Base-by-base conservation (phyloP, 2,888 invertebrate genomes). In the Trichopoda pennipes region DNA sequence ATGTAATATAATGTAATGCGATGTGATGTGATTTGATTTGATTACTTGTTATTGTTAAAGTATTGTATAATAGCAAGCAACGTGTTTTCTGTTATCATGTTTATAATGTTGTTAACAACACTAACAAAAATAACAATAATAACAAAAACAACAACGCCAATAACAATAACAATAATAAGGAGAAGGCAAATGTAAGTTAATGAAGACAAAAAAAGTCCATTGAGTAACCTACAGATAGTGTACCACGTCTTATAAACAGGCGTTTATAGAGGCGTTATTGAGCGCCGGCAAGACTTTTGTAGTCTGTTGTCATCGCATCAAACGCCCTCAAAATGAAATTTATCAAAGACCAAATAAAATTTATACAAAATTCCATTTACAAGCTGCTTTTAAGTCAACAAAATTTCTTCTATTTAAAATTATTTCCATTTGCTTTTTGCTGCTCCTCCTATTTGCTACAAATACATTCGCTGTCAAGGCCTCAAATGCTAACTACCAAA, bases 201-300 rank as follows among this genome's bases (percentile, higher is more conserved):
- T 55, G 38, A 35, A 70, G 49, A 56, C 6, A 44, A n/a, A 55
- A 68, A 74, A 77, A 80, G 74, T 55, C 72, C 78, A 72, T 75
- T 35, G 68, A 80, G 83, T 80, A 72, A 68, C 28, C 42, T 78
- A 51, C 58, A 77, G 70, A 58, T 64, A 42, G 56, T 73, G 69
- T 80, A 77, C 83, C 74, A 78, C 83, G 83, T 72, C 75, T 80
- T 68, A 78, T 32, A 72, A 82, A 74, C 53, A 72, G 80, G 61
- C 61, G 68, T 60, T 72, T 66, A 84, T 80, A 83, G 84, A 77
- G 84, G 84, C 81, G 84, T 79, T 64, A 73, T 84, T 81, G 81
- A 76, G 69, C 72, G 81, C 69, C 69, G 73, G 68, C 79, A 64
- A 60, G 81, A 81, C 79, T 79, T 76, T 55, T 55, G 47, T 42